Percentiles rank a stretch among this genome's conserved stretches.
Evolutionary conservation across 2,113 vertebrate genomes (phyloP).

Genomic region (Aix galericulata): DNA sequence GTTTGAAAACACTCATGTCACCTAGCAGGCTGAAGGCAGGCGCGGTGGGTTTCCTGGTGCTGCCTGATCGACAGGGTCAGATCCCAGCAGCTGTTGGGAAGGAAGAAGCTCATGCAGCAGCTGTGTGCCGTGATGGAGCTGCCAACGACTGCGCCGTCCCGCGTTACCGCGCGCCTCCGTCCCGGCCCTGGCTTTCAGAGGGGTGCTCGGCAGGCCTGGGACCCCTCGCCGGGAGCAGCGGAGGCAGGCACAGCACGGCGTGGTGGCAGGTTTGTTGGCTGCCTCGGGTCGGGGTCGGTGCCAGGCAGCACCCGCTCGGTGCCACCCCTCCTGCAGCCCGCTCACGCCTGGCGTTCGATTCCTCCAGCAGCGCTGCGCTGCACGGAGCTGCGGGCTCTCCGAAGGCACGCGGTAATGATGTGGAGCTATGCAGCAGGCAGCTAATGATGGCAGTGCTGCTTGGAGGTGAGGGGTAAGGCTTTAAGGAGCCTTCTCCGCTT

Average conservation of each 20-base stretch:
- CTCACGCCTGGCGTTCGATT: not conserved
- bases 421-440: conserved; percentile 31
- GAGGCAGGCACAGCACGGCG: rapidly evolving
- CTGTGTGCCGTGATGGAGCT: conserved; percentile 21
- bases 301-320: rapidly evolving
- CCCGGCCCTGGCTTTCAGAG: not conserved
- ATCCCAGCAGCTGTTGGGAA: conserved; percentile 72
- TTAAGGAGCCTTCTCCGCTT: conserved; percentile 43
- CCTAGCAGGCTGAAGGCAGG: conserved; percentile 65
- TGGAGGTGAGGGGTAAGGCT: conserved; percentile 24
- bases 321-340: not conserved
- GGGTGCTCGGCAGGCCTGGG: not conserved
- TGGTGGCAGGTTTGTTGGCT: rapidly evolving
- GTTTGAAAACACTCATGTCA: conserved; percentile 77
- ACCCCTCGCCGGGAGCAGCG: rapidly evolving
- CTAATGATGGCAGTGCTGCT: not conserved
- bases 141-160: not conserved
- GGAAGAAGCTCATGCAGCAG: conserved; percentile 48
- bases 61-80: conserved; percentile 70
- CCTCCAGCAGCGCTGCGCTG: not conserved
- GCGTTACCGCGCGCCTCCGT: rapidly evolving
- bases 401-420: not conserved
- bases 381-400: not conserved
- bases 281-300: rapidly evolving
- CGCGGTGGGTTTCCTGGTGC: conserved; percentile 53